Evolutionary conservation across 2,888 invertebrate genomes (phyloP).

Genomic region (Drosophila meridionalis): DNA sequence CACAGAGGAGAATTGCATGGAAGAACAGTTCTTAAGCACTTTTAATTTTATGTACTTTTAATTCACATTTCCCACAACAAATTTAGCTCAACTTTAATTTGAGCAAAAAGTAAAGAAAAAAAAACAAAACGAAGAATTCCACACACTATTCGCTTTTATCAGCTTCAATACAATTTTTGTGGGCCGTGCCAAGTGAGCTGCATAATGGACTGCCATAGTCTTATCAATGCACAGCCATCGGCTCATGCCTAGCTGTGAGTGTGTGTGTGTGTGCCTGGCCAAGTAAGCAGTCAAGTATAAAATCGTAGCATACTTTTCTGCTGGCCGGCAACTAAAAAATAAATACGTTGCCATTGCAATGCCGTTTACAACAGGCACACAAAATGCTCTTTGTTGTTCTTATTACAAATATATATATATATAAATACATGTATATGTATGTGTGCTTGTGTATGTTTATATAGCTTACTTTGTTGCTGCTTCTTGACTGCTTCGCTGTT

Average conservation of each 20-base stretch:
- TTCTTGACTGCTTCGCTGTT: slow-evolving; percentile 30
- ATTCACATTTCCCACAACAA: neutral
- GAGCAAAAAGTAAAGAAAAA: neutral
- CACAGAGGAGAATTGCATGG: no score
- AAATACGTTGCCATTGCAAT: slow-evolving; percentile 42
- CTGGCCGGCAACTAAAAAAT: slow-evolving; percentile 40
- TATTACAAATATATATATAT: slow-evolving; percentile 17
- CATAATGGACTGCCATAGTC: slow-evolving; percentile 73
- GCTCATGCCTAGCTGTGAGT: slow-evolving; percentile 11
- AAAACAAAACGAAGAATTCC: slow-evolving; percentile 25
- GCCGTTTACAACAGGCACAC: slow-evolving; percentile 17
- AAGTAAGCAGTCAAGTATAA: slow-evolving; percentile 45
- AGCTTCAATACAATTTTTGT: slow-evolving; percentile 47
- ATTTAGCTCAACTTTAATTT: slow-evolving; percentile 23
- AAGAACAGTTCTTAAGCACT: no score
- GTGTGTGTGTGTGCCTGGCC: slow-evolving; percentile 12
- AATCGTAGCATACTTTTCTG: slow-evolving; percentile 64
- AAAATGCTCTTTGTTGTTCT: slow-evolving; percentile 21
- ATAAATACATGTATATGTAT: no score
- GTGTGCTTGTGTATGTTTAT: slow-evolving; percentile 6
- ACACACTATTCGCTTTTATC: slow-evolving; percentile 46
- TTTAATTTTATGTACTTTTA: neutral
- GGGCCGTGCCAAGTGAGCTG: slow-evolving; percentile 66
- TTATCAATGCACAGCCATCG: slow-evolving; percentile 70
- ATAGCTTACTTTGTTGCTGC: slow-evolving; percentile 23